These are phyloP conservation scores for Pristionchus mayeri DNA, from an alignment of 2,888 invertebrate species.

Conservation along the genomic window DNA sequence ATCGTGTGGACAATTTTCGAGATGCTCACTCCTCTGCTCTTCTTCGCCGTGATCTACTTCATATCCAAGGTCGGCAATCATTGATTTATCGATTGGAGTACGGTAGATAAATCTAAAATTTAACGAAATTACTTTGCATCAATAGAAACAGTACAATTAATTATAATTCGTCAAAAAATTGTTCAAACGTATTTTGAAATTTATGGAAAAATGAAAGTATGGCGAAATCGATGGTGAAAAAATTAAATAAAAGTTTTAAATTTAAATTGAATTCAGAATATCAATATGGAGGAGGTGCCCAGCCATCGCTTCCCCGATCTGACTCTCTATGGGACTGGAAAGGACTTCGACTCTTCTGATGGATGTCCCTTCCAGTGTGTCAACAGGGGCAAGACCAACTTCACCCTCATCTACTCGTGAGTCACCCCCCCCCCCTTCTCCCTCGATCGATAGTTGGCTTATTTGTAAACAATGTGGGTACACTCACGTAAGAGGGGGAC, in stretches of 20 bases:
- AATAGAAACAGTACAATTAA: no score
- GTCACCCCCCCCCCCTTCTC: no score
- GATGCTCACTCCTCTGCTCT: slow-evolving; percentile 63
- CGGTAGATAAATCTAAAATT: no score
- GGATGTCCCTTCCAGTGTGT: slow-evolving; percentile 49
- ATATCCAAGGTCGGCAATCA: not conserved
- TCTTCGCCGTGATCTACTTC: slow-evolving; percentile 58
- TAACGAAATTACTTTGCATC: no score
- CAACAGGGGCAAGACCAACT: not conserved
- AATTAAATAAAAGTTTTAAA: not conserved
- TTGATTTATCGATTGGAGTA: no score
- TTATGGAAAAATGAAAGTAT: not conserved
- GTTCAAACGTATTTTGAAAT: not conserved
- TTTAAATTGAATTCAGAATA: slow-evolving; percentile 7
- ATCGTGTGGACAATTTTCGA: slow-evolving; percentile 71
- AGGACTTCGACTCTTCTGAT: slow-evolving; percentile 28
- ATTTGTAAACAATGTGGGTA: no score
- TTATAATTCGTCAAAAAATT: no score
- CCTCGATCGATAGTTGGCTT: no score
- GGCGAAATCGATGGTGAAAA: not conserved
- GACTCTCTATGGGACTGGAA: slow-evolving; percentile 32
- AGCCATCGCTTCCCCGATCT: slow-evolving; percentile 30
- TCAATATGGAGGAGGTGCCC: not conserved
- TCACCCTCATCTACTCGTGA: slow-evolving; percentile 33
- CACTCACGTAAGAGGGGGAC: no score